Conservation (phyloP, 2,888 invertebrate species). For the Scelioninae gen. 1 region DNA sequence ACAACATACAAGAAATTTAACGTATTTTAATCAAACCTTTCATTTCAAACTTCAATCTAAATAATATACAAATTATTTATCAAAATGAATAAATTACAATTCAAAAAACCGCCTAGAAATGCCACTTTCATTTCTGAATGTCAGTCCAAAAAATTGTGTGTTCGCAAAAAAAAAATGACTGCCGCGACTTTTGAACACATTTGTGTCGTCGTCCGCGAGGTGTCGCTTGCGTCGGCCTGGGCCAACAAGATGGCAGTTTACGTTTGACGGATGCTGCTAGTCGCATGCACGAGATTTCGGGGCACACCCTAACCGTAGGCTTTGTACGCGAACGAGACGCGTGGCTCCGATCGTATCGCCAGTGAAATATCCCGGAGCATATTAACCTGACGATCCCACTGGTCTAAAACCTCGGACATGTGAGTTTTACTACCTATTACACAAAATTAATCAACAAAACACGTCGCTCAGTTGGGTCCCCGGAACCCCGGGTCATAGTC, state of each 20-base stretch:
- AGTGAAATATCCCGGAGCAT: background rate
- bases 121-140: too few relatives aligned
- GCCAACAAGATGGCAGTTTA: constrained; percentile 65
- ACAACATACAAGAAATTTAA: too few relatives aligned
- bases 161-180: too few relatives aligned
- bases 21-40: too few relatives aligned
- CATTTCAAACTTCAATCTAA: too few relatives aligned
- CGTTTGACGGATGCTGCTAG: constrained; percentile 67
- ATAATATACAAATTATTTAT: too few relatives aligned
- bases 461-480: background rate
- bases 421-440: constrained; percentile 19
- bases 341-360: background rate
- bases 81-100: too few relatives aligned
- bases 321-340: constrained; percentile 17
- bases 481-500: constrained; percentile 17
- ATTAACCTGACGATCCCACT: constrained; percentile 24
- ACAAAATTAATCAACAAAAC: constrained; percentile 1
- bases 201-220: constrained; percentile 17
- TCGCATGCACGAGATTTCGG: constrained; percentile 60
- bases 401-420: constrained; percentile 12
- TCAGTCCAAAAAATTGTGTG: too few relatives aligned
- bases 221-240: constrained; percentile 31
- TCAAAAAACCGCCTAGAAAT: too few relatives aligned
- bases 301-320: constrained; percentile 56
- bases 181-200: background rate